phyloP scores from a whole-genome alignment of 2,797 vertebrate genomes.

The Lutjanus argentimaculatus region DNA sequence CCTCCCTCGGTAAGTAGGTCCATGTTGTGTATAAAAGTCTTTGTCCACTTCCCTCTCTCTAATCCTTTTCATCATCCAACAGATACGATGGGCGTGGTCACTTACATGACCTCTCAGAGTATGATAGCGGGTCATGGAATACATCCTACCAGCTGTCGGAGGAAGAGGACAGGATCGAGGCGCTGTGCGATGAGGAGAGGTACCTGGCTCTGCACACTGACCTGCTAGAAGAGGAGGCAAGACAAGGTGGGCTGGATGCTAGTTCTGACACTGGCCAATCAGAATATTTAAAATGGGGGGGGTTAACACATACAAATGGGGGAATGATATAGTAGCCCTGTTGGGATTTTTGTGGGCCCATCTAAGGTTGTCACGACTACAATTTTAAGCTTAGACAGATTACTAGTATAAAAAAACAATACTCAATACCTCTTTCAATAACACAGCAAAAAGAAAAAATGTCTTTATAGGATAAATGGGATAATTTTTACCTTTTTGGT shows the following conservation, averaged over 20 bases:
- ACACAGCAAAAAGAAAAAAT: no score
- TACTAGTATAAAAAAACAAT: no score
- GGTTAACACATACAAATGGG: not conserved
- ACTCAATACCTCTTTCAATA: no score
- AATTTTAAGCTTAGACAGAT: no score
- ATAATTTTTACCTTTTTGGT: no score
- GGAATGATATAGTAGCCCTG: not conserved
- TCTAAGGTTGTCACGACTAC: not conserved
- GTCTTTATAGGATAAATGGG: no score
- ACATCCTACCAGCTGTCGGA: constrained; percentile 96
- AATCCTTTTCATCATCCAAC: constrained; percentile 90
- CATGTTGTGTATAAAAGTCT: constrained; percentile 55
- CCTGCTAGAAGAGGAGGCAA: constrained; percentile 98
- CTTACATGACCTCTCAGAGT: constrained; percentile 99
- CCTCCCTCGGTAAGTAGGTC: constrained; percentile 83
- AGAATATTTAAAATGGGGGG: not conserved
- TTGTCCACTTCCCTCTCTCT: constrained; percentile 74
- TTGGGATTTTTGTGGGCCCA: not conserved
- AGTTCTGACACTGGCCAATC: not conserved
- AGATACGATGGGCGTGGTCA: constrained; percentile 99
- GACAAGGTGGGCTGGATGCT: constrained; percentile 90
- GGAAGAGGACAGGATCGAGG: constrained; percentile 97
- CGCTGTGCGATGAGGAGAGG: constrained; percentile 98
- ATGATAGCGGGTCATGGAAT: constrained; percentile 99
- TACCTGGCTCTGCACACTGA: constrained; percentile 99